Base-by-base conservation (phyloP, 2,888 invertebrate species). In the Eilema griseolum region DNA sequence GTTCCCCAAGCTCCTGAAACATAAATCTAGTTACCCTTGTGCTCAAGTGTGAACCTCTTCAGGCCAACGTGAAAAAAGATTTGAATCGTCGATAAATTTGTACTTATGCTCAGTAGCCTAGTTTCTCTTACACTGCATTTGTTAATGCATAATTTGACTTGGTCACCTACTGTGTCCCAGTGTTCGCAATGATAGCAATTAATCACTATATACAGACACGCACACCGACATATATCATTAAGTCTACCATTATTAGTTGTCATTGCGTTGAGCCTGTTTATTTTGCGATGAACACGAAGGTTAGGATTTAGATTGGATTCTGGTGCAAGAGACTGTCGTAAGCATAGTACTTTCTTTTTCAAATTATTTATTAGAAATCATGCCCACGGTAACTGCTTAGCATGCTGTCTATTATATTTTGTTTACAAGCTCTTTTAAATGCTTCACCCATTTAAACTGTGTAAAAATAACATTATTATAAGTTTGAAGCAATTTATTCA, bases 121-220 rank as follows among this genome's bases (percentile, higher is more conserved):
- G 61, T 33, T 61, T 37, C n/a, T 14, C 3, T n/a, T 14, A 33
- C 61, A 11, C 20, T 33, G 61, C 23, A 20, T 37, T n/a, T 12
- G n/a, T 33, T 26, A 26, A 61, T 46, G 24, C 20, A 46, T 63
- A 63, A 63, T 46, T 59, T 66, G 71, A 67, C 73, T 75, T 79
- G 75, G 77, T 46, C 46, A 46, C 20, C 46, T 46, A 46, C 46
- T 46, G 46, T 46, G 46, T 72, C 71, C 24, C 52, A 66, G 61
- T 33, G 20, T 41, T 41, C 20, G 46, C 20, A 52, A 41, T 57
- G 23, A 61, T 61, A 12, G 63, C 62, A 60, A 31, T 59, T 62
- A 59, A 67, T 63, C 12, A 72, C 70, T 69, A 77, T 76, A 16
- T 37, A 57, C 23, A 31, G 8, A 60, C 11, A 62, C n/a, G 65